Evolutionary conservation across 2,797 vertebrate species (phyloP), one percentile per base, ranked within the genome.

Genomic region (Clarias pachynema): DNA sequence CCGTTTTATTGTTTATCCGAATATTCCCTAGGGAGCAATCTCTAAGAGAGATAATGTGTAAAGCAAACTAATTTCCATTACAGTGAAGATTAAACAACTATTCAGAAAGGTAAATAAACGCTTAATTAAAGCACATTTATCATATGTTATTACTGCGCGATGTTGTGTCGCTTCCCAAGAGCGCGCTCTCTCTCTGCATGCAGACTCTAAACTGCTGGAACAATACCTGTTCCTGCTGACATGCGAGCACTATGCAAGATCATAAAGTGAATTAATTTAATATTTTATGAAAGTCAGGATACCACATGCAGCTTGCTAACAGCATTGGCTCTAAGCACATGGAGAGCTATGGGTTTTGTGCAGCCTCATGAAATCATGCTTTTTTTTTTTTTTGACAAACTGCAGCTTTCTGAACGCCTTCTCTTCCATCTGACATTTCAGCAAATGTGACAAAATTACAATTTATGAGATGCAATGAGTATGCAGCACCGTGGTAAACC

Each of bases 91-190:
- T 72, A 65, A 72, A 31, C 34, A 31, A 31, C 15, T 31, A 9
- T 65, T 65, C 44, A 3, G 63, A 86, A 63, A 44, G 29, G 80
- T 60, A 78, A 62, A 70, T 65, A 73, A 59, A 79, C 53, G 40
- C 68, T 56, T 79, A 73, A 86, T 86, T 73, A 80, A 73, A 59
- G 69, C n/a, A 60, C 79, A 73, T 84, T 31, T 31, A 84, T 79
- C 29, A 40, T n/a, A 56, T 12, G n/a, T 83, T 44, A 34, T 83
- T 63, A 16, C 85, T 65, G 34, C 75, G 56, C 49, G 18, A 74
- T 10, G 53, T 10, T n/a, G 29, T 26, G 24, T 20, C 40, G 5
- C 29, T 79, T 63, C 34, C 69, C n/a, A 72, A 26, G 66, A 69
- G 40, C 20, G 2, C 4, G 20, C n/a, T 79, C 6, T 31, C 6